Percentiles rank a stretch among this genome's conserved stretches.
Conservation (phyloP, 2,888 invertebrate genomes). For the Apamea crenata region DNA sequence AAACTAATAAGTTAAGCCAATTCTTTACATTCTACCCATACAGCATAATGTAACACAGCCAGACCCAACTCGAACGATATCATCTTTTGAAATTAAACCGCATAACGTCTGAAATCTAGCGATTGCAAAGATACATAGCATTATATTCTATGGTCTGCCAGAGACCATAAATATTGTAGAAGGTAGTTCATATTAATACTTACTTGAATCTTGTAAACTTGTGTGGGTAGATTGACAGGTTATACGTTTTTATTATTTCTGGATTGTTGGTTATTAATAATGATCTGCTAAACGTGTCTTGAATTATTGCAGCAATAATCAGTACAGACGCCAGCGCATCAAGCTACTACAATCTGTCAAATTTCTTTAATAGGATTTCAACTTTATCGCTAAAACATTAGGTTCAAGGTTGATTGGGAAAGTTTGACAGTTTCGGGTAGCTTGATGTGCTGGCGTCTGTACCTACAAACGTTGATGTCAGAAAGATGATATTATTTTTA, state of each 20-base stretch:
- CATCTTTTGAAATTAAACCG: constrained; percentile 54
- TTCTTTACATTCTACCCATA: constrained; percentile 3
- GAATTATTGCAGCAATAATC: constrained; percentile 27
- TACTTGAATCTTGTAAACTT: constrained; percentile 25
- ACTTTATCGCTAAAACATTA: too few species aligned
- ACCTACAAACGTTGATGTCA: not conserved
- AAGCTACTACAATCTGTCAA: too few species aligned
- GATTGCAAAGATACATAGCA: constrained; percentile 58
- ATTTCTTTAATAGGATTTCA: too few species aligned
- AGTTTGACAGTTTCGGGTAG: too few species aligned
- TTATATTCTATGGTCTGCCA: constrained; percentile 40
- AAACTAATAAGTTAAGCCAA: not conserved
- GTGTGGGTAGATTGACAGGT: constrained; percentile 38
- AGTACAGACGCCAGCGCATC: not conserved
- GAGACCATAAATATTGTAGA: constrained; percentile 54
- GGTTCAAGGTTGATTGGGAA: too few species aligned
- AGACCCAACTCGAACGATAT: constrained; percentile 36
- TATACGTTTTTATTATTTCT: constrained; percentile 33
- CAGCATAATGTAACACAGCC: constrained; percentile 9
- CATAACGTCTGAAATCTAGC: constrained; percentile 47
- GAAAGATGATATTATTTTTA: not conserved
- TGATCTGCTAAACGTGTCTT: constrained; percentile 24
- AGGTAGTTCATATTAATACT: constrained; percentile 33
- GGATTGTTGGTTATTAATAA: constrained; percentile 23
- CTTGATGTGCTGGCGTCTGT: too few species aligned